Evolutionary conservation across 2,888 invertebrate species (phyloP).

Genomic region (Chirona hameri): DNA sequence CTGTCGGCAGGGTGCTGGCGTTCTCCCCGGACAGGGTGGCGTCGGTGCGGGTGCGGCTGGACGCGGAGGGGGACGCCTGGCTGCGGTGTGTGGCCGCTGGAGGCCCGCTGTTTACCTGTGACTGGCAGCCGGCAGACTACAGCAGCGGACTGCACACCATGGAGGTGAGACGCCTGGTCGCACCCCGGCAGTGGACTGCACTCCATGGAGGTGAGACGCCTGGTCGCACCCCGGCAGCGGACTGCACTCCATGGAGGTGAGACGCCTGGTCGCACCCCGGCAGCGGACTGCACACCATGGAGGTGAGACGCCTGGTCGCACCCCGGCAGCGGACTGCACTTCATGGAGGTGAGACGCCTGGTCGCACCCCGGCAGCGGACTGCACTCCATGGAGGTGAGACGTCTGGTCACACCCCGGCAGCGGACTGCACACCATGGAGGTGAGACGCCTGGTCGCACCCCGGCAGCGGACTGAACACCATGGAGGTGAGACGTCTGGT

Average conservation of each 20-base stretch:
- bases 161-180: constrained; percentile 49
- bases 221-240: constrained; percentile 50
- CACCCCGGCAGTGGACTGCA: constrained; percentile 58
- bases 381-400: constrained; percentile 63
- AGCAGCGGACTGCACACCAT: constrained; percentile 63
- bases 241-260: constrained; percentile 63
- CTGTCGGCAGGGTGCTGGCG: constrained; percentile 62
- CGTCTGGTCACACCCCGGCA: constrained; percentile 39
- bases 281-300: constrained; percentile 63
- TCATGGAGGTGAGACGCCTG: constrained; percentile 54
- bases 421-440: constrained; percentile 65
- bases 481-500: constrained; percentile 53
- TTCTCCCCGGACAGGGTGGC: constrained; percentile 66
- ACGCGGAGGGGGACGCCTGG: constrained; percentile 58
- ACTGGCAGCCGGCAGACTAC: constrained; percentile 69
- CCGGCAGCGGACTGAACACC: constrained; percentile 60
- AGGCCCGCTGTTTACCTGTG: constrained; percentile 66
- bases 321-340: constrained; percentile 59
- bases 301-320: constrained; percentile 48
- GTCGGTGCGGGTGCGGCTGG: constrained; percentile 63
- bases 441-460: constrained; percentile 45
- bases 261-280: constrained; percentile 38
- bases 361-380: constrained; percentile 50
- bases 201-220: constrained; percentile 55
- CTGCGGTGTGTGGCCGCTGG: constrained; percentile 56